Base-by-base conservation (phyloP, 2,797 vertebrate species). In the Melanotaenia boesemani region DNA sequence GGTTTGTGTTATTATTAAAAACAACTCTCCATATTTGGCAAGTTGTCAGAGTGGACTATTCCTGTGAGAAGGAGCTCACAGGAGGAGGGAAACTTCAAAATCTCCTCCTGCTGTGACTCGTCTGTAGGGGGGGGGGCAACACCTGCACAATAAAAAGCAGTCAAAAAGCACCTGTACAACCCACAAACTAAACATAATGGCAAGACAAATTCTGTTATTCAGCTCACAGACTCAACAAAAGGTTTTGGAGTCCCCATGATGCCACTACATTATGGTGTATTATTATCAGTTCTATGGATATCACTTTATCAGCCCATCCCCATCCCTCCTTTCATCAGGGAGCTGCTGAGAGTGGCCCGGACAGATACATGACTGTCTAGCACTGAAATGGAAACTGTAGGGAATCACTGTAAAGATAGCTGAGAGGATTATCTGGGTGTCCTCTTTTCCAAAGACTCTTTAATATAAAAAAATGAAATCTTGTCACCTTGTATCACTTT, bases 91-190 rank as follows among this genome's bases (percentile, higher is more conserved):
- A 55, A 46, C 76, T 72, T 80, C 58, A 48, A 74, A 74, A 74
- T 61, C 70, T 56, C 48, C 57, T 63, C 81, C 79, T 71, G 79
- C 74, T 57, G 60, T 12, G 69, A 71, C 74, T 30, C 61, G 64
- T n/a, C 48, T 63, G 70, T 52, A 67, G 50, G 5, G 73, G 72
- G 26, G 26, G 26, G 26, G 26, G 26, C 52, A 74, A 72, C 73
- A 67, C 62, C 76, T 72, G 70, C 72, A 61, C 50, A 30, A 62
- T 12, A 52, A 10, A 63, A 55, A 15, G 26, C 39, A 78, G 9
- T 41, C 67, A 57, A 46, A 28, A 36, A 67, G 5, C 41, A 15
- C 11, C 22, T 20, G 22, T 10, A 10, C 18, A 48, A 5, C 8
- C 57, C 18, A 6, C 1, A 61, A 63, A 74, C 32, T 18, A 36